phyloP scores from a whole-genome alignment of 2,113 vertebrate species.

The Rhizomys pruinosus region DNA sequence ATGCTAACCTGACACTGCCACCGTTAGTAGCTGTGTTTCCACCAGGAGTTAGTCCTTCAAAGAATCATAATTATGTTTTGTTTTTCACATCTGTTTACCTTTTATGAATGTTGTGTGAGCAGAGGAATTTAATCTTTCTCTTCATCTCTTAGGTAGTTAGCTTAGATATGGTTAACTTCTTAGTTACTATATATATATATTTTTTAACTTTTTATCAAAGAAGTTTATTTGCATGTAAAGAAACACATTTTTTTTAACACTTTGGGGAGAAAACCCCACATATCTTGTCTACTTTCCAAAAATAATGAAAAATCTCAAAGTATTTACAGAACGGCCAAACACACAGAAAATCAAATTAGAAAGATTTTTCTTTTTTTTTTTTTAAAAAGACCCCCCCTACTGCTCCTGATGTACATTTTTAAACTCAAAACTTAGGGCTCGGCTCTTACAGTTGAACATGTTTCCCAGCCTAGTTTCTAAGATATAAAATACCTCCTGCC shows the following conservation, averaged over 20 bases:
- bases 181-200: background rate
- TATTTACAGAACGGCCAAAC: slow-evolving; percentile 81
- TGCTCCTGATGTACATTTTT: slow-evolving; percentile 75
- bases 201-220: too few relatives aligned
- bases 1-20: background rate
- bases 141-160: background rate
- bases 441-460: slow-evolving; percentile 57
- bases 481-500: slow-evolving; percentile 44
- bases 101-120: background rate
- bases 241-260: too few relatives aligned
- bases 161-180: background rate
- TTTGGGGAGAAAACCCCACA: slow-evolving; percentile 59
- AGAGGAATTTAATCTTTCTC: background rate
- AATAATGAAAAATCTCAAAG: slow-evolving; percentile 79
- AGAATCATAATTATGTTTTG: background rate
- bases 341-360: slow-evolving; percentile 76
- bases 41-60: background rate
- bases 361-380: background rate
- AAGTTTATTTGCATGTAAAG: too few relatives aligned
- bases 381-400: slow-evolving; percentile 45
- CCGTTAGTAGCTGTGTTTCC: background rate
- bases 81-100: background rate
- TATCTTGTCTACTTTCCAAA: slow-evolving; percentile 78
- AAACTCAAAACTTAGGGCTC: slow-evolving; percentile 77
- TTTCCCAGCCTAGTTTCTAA: slow-evolving; percentile 70